phyloP scores from a whole-genome alignment of 2,797 vertebrate genomes.

The Selene dorsalis region DNA sequence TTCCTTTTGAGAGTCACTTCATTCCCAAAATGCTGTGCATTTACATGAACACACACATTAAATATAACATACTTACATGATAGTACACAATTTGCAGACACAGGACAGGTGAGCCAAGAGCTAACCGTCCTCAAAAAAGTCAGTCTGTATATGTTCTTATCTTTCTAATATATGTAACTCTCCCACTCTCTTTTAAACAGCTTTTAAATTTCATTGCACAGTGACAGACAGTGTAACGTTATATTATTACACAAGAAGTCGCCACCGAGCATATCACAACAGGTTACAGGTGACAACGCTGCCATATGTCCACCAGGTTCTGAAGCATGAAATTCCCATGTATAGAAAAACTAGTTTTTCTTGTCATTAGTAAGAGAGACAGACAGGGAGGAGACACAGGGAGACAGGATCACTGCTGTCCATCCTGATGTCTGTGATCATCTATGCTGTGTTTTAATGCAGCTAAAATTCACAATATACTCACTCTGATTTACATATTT shows the following conservation, averaged over 20 bases:
- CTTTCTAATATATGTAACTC: too few relatives aligned
- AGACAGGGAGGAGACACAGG: neutral
- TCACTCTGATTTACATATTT: neutral
- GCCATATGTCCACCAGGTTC: neutral
- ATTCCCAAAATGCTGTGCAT: constrained; percentile 44
- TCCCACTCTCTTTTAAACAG: neutral
- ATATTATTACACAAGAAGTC: neutral
- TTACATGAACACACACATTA: constrained; percentile 17
- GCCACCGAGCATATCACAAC: neutral
- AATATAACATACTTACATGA: constrained; percentile 30
- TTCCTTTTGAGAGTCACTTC: constrained; percentile 51
- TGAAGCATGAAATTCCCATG: neutral
- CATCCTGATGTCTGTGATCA: neutral
- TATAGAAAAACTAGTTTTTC: neutral
- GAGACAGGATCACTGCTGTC: neutral
- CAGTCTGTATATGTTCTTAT: neutral
- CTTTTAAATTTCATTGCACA: neutral
- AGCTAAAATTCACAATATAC: neutral
- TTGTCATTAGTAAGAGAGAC: neutral
- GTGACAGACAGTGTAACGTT: neutral
- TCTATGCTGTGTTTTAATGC: neutral
- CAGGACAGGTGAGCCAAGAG: neutral
- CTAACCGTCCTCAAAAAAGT: neutral
- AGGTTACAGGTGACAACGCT: neutral
- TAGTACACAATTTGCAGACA: neutral